Evolutionary conservation across 2,113 vertebrate genomes (phyloP).

Genomic region (Aramus guarauna): DNA sequence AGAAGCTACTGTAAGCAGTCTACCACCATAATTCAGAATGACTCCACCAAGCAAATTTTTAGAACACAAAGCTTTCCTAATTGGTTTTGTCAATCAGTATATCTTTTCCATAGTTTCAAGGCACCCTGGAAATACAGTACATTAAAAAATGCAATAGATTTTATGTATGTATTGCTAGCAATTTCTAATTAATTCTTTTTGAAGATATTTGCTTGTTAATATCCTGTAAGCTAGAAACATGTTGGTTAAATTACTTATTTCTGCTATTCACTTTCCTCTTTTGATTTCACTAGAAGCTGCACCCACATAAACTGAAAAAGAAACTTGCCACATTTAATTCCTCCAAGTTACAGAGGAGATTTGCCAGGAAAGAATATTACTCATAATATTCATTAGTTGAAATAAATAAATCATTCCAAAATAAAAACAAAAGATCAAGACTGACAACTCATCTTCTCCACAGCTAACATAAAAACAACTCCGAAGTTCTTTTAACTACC

Average conservation of each 20-base stretch:
- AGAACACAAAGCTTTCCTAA: neutral
- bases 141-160: neutral
- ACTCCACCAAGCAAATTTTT: neutral
- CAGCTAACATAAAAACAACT: neutral
- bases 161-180: neutral
- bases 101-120: neutral
- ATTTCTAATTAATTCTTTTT: neutral
- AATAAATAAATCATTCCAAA: neutral
- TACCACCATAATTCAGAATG: neutral
- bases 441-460: neutral
- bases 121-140: neutral
- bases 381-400: neutral
- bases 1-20: neutral
- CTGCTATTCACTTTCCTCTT: neutral
- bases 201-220: neutral
- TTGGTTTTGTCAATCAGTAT: neutral
- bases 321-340: neutral
- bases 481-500: constrained; percentile 19
- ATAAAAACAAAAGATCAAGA: neutral
- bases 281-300: neutral
- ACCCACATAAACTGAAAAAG: neutral
- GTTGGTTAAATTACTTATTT: neutral
- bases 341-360: neutral
- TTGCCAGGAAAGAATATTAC: neutral
- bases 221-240: neutral